Evolutionary conservation across 2,113 vertebrate species (phyloP), one percentile per base, ranked within the genome.

Genomic region (Grus americana): DNA sequence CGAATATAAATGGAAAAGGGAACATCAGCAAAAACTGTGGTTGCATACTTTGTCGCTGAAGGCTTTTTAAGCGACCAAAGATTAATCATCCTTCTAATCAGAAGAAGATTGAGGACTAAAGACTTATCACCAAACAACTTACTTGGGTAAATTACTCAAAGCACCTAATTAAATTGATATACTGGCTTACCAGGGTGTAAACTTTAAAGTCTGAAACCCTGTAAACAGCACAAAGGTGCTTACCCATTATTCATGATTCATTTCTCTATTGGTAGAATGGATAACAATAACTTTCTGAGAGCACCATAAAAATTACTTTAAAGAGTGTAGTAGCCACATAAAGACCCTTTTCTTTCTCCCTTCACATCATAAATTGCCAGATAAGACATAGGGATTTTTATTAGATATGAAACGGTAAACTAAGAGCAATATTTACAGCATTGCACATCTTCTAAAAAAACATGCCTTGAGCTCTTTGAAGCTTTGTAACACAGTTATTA

Each of bases 131-230:
- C 42, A 76, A 95, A 87, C 81, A 92, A 93, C 92, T 96, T 95
- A 95, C 92, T 90, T 76, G 89, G 78, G 71, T 86, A 96, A 97
- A 97, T 97, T 97, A 97, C 97, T 94, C 96, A 95, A 90, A 97
- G 78, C 55, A 94, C 91, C 84, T 96, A 96, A 97, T 97, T 97
- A 97, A 95, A 94, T 90, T 97, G 92, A 95, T 96, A 95, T 96
- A 97, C 65, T 92, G 74, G 58, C 66, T 95, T 91, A 93, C 86
- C 21, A 95, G 78, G 84, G 70, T 88, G 58, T 92, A 95, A 94
- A 97, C 76, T 94, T 95, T 89, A 84, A 97, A 96, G 62, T 91
- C 86, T 91, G 84, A 95, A 95, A 66, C 29, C 42, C 54, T 90
- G 78, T 95, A 95, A 97, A 95, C 63, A 95, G 50, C 70, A 90